Base-by-base conservation (phyloP, 2,113 vertebrate genomes). In the Myocastor coypus region DNA sequence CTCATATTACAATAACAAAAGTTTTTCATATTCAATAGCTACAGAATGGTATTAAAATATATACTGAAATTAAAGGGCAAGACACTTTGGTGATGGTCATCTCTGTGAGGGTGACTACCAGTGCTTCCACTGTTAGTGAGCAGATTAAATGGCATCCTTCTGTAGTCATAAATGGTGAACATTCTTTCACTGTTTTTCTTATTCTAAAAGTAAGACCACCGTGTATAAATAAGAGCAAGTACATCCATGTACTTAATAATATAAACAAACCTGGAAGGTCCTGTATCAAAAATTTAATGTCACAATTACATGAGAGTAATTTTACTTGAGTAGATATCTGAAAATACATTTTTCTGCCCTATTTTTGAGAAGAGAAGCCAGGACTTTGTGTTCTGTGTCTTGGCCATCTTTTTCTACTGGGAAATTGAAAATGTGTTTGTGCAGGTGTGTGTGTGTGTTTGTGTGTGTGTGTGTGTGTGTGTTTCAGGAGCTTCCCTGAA, bases 381-480 rank as follows among this genome's bases (percentile, higher is more conserved):
- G 34, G 7, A 78, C 28, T 87, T 24, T 64, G 17, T 73, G 13
- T 83, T 92, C 46, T 63, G 32, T 89, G 32, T 82, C 14, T 5
- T 61, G 59, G 42, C 11, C 34, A 59, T 63, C 13, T 26, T 86
- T 94, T 89, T 64, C 75, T 37, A 34, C 28, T 14, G 61, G 37
- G 81, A 81, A 85, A 81, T 42, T 78, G 55, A 80, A 77, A 78
- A 3, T 40, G 28, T 28, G 46, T 52, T 5, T 75, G 90, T 71
- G n/a, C 61, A 17, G 59, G 46, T 8, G 46, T 46, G 46, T 69
- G 40, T 71, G 32, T 57, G 37, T 32, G n/a, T 37, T 3, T 75
- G 89, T 91, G 77, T 83, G 34, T 73, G 40, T 59, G 37, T 69
- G 63, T 83, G 42, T 73, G 89, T 89, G 73, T 81, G 46, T 91